phyloP scores from a whole-genome alignment of 1,140 invertebrate genomes.

The Cyclargus thomasi region DNA sequence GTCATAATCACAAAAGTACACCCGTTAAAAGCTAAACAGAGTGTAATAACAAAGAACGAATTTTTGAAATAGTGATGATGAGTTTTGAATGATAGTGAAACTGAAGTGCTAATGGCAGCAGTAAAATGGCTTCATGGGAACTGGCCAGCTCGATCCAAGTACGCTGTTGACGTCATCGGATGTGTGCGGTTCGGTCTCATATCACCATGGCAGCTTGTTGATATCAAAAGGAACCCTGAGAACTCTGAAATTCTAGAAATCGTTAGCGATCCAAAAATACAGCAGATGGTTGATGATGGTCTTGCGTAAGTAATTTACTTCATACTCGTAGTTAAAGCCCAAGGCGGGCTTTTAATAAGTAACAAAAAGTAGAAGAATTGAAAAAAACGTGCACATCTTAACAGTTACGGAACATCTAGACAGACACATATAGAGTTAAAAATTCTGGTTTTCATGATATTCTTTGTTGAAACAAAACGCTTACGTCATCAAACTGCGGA shows the following conservation, averaged over 20 bases:
- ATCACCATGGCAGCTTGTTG: slow-evolving; percentile 83
- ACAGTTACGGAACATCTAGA: too few species aligned
- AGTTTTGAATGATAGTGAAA: too few species aligned
- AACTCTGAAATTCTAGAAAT: slow-evolving; percentile 82
- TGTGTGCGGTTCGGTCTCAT: slow-evolving; percentile 84
- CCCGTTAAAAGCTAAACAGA: too few species aligned
- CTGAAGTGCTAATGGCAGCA: slow-evolving; percentile 84
- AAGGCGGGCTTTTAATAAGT: too few species aligned
- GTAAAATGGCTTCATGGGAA: slow-evolving; percentile 83
- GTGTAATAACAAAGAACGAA: too few species aligned
- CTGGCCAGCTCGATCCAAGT: slow-evolving; percentile 76
- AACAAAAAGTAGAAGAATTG: too few species aligned
- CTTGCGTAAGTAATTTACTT: slow-evolving; percentile 76
- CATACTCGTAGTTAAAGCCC: too few species aligned
- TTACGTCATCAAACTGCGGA: background rate
- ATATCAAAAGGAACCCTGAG: slow-evolving; percentile 81
- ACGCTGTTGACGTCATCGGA: slow-evolving; percentile 76
- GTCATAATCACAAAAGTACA: too few species aligned
- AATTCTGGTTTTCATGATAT: background rate
- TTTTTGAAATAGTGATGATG: too few species aligned
- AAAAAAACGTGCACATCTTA: too few species aligned
- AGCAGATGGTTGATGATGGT: slow-evolving; percentile 84
- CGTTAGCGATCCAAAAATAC: slow-evolving; percentile 78
- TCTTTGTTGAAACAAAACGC: background rate
- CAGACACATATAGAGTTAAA: too few species aligned